Percentiles rank a stretch among this genome's conserved stretches.
phyloP scores from a whole-genome alignment of 1,140 invertebrate species.

The Drosophila santomea region DNA sequence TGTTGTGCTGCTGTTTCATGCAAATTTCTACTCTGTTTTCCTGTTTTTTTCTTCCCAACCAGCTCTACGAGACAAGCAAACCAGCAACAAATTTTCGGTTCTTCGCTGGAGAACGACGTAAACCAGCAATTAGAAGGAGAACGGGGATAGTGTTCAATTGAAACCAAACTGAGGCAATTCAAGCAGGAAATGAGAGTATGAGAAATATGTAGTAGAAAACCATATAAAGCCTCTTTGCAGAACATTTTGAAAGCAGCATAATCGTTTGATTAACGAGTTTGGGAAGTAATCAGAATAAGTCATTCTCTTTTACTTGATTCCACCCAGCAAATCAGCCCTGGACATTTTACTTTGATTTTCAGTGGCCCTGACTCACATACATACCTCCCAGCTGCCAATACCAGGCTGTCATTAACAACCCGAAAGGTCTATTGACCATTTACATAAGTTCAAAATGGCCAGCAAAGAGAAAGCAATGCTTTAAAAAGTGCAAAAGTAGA shows the following conservation, averaged over 20 bases:
- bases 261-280: not conserved
- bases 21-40: constrained; percentile 33
- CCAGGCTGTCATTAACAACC: constrained; percentile 39
- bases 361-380: constrained; percentile 2
- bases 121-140: constrained; percentile 28
- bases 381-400: constrained; percentile 1
- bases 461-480: constrained; percentile 32
- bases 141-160: constrained; percentile 1
- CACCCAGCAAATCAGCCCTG: not conserved
- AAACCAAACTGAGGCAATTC: constrained; percentile 10
- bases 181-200: constrained; percentile 7
- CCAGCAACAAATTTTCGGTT: constrained; percentile 27
- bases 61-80: constrained; percentile 13
- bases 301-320: too few relatives aligned
- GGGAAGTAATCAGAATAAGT: not conserved
- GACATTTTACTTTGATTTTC: constrained; percentile 27
- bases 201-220: not conserved
- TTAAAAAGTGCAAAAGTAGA: constrained; percentile 42
- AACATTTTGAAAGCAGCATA: too few relatives aligned
- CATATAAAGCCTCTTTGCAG: not conserved
- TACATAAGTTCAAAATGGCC: constrained; percentile 43
- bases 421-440: constrained; percentile 39
- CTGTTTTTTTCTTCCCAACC: not conserved
- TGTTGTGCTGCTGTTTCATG: constrained; percentile 27
- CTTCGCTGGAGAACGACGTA: constrained; percentile 1